These are phyloP conservation scores for Lamprotornis superbus DNA, from an alignment of 2,113 vertebrate species.

Conservation along the genomic window DNA sequence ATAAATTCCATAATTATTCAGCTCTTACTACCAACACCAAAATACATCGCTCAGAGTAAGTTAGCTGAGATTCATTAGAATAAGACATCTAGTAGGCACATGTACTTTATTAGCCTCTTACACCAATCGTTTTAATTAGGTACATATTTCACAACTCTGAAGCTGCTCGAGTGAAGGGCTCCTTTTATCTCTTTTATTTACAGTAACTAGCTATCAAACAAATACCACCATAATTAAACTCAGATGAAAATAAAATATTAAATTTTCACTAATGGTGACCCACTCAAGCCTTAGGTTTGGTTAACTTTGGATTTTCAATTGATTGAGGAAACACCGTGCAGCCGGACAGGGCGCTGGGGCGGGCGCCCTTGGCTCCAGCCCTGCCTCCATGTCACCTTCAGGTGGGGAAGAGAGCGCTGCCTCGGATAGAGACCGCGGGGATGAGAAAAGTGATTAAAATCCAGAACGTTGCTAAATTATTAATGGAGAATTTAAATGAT, in stretches of 20 bases:
- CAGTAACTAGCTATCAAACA: conserved; percentile 84
- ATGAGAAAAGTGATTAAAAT: conserved; percentile 81
- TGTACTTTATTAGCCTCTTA: conserved; percentile 98
- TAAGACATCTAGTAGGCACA: conserved; percentile 91
- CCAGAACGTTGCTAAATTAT: conserved; percentile 77
- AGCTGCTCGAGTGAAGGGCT: conserved; percentile 88
- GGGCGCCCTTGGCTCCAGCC: not conserved
- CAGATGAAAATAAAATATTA: conserved; percentile 32
- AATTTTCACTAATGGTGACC: conserved; percentile 55
- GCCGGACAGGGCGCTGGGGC: not conserved
- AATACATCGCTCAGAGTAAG: conserved; percentile 99
- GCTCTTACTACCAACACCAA: conserved; percentile 84
- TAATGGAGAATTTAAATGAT: conserved; percentile 81
- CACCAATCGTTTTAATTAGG: conserved; percentile 98
- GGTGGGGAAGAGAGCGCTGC: conserved; percentile 1
- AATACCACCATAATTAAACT: conserved; percentile 79
- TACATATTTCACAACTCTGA: conserved; percentile 96
- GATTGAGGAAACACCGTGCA: conserved; percentile 11
- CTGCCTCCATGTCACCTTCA: conserved; percentile 73
- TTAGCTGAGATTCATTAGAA: conserved; percentile 97
- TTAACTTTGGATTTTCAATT: conserved; percentile 40
- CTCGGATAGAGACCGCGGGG: conserved; percentile 55
- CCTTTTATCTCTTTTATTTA: conserved; percentile 91
- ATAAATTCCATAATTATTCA: conserved; percentile 96
- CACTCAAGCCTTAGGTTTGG: conserved; percentile 52